Percentiles rank a stretch among this genome's conserved stretches.
Conservation (phyloP, 2,888 invertebrate species). For the Encarsia formosa region DNA sequence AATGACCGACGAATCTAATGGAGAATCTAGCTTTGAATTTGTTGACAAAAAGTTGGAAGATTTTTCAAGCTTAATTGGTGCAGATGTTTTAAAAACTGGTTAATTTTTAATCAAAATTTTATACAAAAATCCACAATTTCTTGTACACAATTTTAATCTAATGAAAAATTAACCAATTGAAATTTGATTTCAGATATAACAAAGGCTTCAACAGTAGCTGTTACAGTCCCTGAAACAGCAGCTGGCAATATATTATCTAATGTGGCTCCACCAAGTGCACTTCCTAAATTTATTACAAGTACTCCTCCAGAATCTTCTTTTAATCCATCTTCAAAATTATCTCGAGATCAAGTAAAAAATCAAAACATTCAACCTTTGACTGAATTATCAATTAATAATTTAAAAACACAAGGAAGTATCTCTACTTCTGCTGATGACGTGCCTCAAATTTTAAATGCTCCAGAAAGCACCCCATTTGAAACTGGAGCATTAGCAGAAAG, state of each 20-base stretch:
- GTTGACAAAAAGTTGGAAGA: conserved; percentile 46
- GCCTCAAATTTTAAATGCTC: conserved; percentile 13
- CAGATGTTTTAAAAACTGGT: conserved; percentile 42
- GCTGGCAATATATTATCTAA: conserved; percentile 63
- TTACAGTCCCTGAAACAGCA: conserved; percentile 35
- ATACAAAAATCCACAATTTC: not conserved
- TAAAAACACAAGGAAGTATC: conserved; percentile 16
- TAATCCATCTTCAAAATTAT: conserved; percentile 21
- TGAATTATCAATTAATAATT: conserved; percentile 8
- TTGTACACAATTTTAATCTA: too few relatives aligned
- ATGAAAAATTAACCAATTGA: not conserved
- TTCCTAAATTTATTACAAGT: conserved; percentile 63
- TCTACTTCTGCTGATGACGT: conserved; percentile 14
- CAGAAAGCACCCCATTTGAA: conserved; percentile 27
- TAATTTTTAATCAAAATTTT: conserved; percentile 22
- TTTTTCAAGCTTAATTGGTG: conserved; percentile 31
- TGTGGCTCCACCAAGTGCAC: conserved; percentile 65
- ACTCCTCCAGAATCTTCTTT: not conserved
- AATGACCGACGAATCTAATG: conserved; percentile 49
- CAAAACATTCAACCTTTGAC: conserved; percentile 6
- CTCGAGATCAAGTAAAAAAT: conserved; percentile 20
- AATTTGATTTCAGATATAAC: conserved; percentile 42
- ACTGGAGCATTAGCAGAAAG: conserved; percentile 54
- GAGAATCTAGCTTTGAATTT: conserved; percentile 48
- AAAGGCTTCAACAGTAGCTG: not conserved